Base-by-base conservation (phyloP, 1,140 invertebrate species). In the Pseudoatta argentina region DNA sequence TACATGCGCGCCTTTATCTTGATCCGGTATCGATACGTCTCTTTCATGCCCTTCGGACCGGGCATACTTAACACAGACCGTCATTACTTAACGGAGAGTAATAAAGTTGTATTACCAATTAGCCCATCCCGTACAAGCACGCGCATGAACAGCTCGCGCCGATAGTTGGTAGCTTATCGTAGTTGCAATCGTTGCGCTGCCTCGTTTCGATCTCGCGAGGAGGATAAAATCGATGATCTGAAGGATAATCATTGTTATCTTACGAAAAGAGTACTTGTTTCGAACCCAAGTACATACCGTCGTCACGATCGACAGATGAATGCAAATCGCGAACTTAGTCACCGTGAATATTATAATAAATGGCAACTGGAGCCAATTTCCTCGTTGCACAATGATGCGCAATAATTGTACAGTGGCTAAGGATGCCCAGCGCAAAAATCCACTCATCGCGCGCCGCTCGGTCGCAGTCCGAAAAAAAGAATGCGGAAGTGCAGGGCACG, bases 91-190 rank as follows among this genome's bases (percentile, higher is more conserved):
- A 93, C 91, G 91, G 91, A 87, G 93, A 93, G 91, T 94, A 95
- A 95, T 95, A 94, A 94, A 94, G 93, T 94, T 94, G 93, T 94
- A 94, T 88, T 91, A 91, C 92, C 92, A 94, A 94, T 95, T 95
- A 95, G 92, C 85, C 77, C 64, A 67, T 73, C 81, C 69, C 85
- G 48, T 89, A 78, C 64, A 73, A 89, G 88, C 88, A 87, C 88
- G 88, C 85, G 88, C 88, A 89, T 89, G 81, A 89, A 89, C 89
- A 85, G 89, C 91, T 91, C 67, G 77, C 89, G 77, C 91, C 87
- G 92, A 89, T 91, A 90, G 88, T 90, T 89, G 88, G 91, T 93
- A 93, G 88, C 88, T 87, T 89, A 89, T 89, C 88, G 88, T 73
- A 88, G 71, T 14, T 71, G 69, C 66, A n/a, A 89, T 93, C 90